Percentiles rank a stretch among this genome's conserved stretches.
These are phyloP conservation scores for Grus americana DNA, from an alignment of 2,113 vertebrate genomes.

Conservation along the genomic window DNA sequence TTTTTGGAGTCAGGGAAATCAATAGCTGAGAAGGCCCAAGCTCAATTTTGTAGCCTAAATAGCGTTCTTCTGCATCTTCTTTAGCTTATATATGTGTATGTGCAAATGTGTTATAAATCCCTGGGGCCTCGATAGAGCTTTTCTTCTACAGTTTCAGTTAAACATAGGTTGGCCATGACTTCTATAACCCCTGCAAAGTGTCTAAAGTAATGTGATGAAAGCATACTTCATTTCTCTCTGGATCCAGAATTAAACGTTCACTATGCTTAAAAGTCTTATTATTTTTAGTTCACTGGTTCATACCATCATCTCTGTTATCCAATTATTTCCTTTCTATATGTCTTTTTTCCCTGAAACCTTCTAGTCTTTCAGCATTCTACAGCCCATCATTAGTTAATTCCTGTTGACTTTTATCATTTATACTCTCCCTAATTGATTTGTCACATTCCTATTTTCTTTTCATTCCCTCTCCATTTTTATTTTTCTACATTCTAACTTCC, in stretches of 20 bases:
- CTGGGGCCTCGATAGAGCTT: background rate
- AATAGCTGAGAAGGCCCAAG: background rate
- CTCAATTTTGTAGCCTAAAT: background rate
- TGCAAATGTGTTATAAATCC: background rate
- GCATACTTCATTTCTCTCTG: background rate
- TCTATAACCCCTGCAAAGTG: background rate
- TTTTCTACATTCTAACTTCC: background rate
- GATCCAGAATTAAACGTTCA: constrained; percentile 12
- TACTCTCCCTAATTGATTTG: background rate
- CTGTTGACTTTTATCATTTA: constrained; percentile 34
- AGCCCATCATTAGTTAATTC: constrained; percentile 18
- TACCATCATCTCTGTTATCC: background rate
- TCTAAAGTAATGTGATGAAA: background rate
- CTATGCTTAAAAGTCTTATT: background rate
- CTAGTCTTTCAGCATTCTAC: background rate
- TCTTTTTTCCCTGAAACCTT: background rate
- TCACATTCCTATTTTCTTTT: constrained; percentile 33
- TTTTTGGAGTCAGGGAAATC: background rate
- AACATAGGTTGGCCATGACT: background rate
- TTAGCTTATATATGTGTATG: background rate
- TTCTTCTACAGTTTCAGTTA: background rate
- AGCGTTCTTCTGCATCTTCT: background rate
- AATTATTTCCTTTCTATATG: background rate
- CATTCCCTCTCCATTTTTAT: background rate
- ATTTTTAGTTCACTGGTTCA: constrained; percentile 13